Percentiles rank a stretch among this genome's conserved stretches.
Evolutionary conservation across 2,113 vertebrate species (phyloP).

Genomic region (Paramisgurnus dabryanus): DNA sequence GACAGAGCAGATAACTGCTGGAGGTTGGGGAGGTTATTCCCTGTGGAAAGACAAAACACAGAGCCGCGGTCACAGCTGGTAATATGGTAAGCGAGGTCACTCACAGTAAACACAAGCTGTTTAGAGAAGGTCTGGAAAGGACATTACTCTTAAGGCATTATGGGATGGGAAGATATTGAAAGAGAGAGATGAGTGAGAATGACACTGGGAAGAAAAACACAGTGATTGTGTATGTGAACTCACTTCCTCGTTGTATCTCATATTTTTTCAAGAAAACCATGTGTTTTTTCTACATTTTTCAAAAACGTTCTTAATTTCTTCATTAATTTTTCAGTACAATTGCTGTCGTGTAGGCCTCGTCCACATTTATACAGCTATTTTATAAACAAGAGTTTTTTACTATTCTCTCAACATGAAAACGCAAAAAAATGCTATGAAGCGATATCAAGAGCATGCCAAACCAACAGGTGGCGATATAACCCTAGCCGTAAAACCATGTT

Average conservation of each 20-base stretch:
- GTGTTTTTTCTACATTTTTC: slow-evolving; percentile 59
- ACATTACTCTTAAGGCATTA: slow-evolving; percentile 69
- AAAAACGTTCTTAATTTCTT: slow-evolving; percentile 38
- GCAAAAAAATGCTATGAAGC: no score
- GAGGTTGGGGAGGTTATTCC: slow-evolving; percentile 47
- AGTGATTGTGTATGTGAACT: slow-evolving; percentile 64
- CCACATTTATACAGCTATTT: no score
- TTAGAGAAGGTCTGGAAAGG: slow-evolving; percentile 73
- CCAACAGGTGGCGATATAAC: no score
- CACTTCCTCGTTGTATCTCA: slow-evolving; percentile 69
- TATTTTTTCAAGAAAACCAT: slow-evolving; percentile 64
- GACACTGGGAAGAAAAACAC: slow-evolving; percentile 46
- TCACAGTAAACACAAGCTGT: slow-evolving; percentile 75
- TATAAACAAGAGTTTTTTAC: no score
- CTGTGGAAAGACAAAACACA: slow-evolving; percentile 72
- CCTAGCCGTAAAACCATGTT: no score
- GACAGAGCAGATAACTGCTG: slow-evolving; percentile 24
- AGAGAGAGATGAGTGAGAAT: slow-evolving; percentile 24
- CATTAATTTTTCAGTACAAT: no score
- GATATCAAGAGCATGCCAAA: no score
- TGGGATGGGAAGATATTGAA: slow-evolving; percentile 62
- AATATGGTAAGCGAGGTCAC: slow-evolving; percentile 75
- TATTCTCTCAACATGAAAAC: no score
- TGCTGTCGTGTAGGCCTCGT: no score
- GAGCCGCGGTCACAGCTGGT: slow-evolving; percentile 73